phyloP scores from a whole-genome alignment of 2,113 vertebrate species.

The Lepus americanus region DNA sequence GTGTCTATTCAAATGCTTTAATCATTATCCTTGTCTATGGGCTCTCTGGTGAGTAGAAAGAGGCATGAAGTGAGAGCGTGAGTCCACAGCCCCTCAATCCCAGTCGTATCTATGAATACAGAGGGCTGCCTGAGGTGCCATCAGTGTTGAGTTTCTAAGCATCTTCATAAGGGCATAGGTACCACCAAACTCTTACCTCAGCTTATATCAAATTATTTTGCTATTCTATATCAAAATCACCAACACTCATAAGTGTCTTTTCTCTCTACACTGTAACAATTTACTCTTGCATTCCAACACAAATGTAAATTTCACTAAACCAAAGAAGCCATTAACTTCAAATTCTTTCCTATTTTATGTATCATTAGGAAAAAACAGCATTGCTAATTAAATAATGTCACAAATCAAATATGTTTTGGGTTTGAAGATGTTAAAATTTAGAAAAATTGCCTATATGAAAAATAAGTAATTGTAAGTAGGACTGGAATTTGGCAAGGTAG shows the following conservation, averaged over 20 bases:
- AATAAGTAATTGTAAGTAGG: not conserved
- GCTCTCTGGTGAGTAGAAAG: not conserved
- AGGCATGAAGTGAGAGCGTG: not conserved
- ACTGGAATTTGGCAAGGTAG: not conserved
- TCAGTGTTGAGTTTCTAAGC: not conserved
- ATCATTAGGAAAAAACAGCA: not conserved
- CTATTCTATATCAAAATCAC: not conserved
- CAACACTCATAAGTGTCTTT: not conserved
- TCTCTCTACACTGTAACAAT: not conserved
- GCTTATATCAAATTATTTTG: not conserved
- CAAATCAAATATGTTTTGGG: not conserved
- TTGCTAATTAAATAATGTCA: not conserved
- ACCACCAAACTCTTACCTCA: not conserved
- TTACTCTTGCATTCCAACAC: not conserved
- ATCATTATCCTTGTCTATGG: not conserved
- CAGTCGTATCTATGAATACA: not conserved
- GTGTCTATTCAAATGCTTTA: not conserved
- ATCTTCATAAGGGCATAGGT: not conserved
- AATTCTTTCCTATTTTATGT: not conserved
- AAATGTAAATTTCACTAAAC: conserved; percentile 20
- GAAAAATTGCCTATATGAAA: not conserved
- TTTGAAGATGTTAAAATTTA: not conserved
- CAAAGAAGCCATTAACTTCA: not conserved
- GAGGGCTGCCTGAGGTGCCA: no score
- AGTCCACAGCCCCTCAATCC: not conserved